Evolutionary conservation across 2,888 invertebrate genomes (phyloP).

Genomic region (Perizoma affinitatum): DNA sequence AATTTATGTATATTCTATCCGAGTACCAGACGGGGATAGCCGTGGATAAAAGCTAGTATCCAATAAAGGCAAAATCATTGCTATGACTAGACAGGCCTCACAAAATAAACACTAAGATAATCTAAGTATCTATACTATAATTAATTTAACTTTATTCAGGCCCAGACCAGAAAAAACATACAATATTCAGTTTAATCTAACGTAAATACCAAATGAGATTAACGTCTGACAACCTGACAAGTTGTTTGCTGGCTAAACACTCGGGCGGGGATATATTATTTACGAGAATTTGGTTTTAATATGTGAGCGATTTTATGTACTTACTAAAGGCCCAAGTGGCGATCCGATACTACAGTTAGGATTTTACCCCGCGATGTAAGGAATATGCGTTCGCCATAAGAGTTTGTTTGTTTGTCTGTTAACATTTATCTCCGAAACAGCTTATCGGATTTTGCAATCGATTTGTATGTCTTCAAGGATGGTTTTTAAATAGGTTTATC

Average conservation of each 20-base stretch:
- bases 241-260: constrained; percentile 43
- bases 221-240: constrained; percentile 50
- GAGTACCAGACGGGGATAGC: too few species aligned
- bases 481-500: too few species aligned
- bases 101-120: constrained; percentile 9
- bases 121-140: constrained; percentile 8
- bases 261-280: constrained; percentile 43
- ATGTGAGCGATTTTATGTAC: constrained; percentile 18
- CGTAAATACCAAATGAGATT: constrained; percentile 49
- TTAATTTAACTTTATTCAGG: constrained; percentile 30
- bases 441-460: too few species aligned
- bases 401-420: too few species aligned
- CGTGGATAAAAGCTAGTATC: too few species aligned
- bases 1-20: too few species aligned
- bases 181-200: constrained; percentile 41
- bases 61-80: background rate
- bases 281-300: constrained; percentile 43
- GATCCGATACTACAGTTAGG: too few species aligned
- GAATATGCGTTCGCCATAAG: too few species aligned
- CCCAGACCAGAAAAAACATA: constrained; percentile 22
- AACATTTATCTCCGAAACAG: too few species aligned
- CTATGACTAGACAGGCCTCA: background rate
- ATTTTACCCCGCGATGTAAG: too few species aligned
- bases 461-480: too few species aligned
- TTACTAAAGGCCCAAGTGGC: too few species aligned